Evolutionary conservation across 1,140 invertebrate genomes (phyloP).

Genomic region (Bicyclus anynana): DNA sequence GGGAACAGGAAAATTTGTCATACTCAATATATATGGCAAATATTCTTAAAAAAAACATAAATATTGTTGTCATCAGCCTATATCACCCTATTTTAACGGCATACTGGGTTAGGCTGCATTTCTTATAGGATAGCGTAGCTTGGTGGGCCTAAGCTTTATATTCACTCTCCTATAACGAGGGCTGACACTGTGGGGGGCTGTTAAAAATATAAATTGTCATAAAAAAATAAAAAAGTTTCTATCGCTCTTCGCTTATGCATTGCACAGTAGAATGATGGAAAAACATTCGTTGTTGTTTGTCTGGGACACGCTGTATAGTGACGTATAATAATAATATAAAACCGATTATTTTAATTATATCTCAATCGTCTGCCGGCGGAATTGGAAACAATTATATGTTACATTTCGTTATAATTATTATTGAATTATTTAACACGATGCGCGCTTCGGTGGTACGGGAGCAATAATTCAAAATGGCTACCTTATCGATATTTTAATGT

Average conservation of each 20-base stretch:
- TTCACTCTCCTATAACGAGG: too few species aligned
- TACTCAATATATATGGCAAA: too few species aligned
- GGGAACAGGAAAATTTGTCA: too few species aligned
- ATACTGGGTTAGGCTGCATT: too few species aligned
- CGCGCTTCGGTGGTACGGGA: background rate
- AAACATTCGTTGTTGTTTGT: conserved; percentile 12
- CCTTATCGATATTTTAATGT: too few species aligned
- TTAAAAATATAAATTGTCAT: too few species aligned
- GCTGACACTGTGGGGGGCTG: too few species aligned
- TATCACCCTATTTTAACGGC: too few species aligned
- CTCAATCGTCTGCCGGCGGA: background rate
- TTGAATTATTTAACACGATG: background rate
- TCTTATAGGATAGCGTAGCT: too few species aligned
- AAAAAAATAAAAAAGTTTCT: background rate
- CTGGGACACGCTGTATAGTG: conserved; percentile 5
- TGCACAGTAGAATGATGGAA: conserved; percentile 5
- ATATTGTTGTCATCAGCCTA: too few species aligned
- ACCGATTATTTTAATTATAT: conserved; percentile 16
- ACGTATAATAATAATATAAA: background rate
- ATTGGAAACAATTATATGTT: conserved; percentile 4
- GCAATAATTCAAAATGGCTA: background rate
- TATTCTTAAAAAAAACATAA: too few species aligned
- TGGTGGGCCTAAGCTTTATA: too few species aligned
- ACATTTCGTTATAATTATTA: background rate
- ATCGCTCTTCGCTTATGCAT: conserved; percentile 4